A percentile compares a stretch with the other conserved stretches of the same genome.
Evolutionary conservation across 2,113 vertebrate species (phyloP).

Genomic region (Colinus virginianus): DNA sequence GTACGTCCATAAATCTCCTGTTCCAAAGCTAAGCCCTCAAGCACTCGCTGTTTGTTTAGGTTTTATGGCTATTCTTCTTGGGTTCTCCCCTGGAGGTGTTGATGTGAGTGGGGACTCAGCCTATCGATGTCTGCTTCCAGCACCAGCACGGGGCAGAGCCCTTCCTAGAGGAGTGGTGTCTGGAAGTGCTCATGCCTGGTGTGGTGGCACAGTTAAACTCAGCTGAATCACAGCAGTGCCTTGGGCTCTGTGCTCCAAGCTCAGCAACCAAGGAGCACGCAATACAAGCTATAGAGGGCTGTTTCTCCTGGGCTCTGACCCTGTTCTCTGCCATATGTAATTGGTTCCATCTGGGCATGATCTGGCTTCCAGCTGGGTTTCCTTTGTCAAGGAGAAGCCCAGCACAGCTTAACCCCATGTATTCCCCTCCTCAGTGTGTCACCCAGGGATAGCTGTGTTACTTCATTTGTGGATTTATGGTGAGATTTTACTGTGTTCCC

Average conservation of each 20-base stretch:
- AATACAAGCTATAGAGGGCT: neutral
- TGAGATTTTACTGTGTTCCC: neutral
- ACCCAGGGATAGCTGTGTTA: neutral
- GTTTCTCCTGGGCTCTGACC: neutral
- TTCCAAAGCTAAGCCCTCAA: constrained; percentile 42
- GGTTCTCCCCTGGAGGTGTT: neutral
- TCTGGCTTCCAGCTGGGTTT: neutral
- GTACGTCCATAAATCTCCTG: constrained; percentile 13
- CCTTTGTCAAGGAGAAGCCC: neutral
- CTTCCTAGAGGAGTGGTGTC: neutral
- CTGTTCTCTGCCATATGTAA: neutral
- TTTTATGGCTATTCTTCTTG: neutral
- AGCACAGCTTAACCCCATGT: neutral
- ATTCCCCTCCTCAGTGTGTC: neutral
- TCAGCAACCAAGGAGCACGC: neutral
- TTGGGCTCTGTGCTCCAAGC: neutral
- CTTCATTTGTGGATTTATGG: neutral
- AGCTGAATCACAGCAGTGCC: neutral
- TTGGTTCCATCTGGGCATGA: accelerated
- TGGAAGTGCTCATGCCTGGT: neutral
- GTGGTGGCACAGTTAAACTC: neutral
- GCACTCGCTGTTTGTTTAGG: constrained; percentile 1
- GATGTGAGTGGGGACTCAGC: neutral
- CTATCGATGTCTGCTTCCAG: neutral
- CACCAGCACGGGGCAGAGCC: neutral